A percentile compares a stretch with the other conserved stretches of the same genome.
These are phyloP conservation scores for Jaculus jaculus DNA, from an alignment of 2,113 vertebrate genomes.

Conservation along the genomic window DNA sequence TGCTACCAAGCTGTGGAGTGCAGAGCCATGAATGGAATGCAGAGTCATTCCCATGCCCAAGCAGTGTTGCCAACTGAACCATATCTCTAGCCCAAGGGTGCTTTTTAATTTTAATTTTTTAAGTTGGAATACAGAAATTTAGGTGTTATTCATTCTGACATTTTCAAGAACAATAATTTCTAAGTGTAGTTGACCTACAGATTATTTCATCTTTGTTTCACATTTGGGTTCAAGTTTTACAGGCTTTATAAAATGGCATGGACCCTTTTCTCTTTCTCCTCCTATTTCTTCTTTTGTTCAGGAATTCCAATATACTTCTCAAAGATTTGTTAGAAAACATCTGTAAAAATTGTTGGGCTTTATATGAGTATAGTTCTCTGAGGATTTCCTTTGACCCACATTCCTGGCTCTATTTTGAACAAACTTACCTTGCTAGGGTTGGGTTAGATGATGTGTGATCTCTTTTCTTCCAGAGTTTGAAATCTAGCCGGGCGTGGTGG, in stretches of 20 bases:
- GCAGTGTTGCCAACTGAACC: no score
- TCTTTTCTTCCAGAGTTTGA: no score
- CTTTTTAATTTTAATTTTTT: no score
- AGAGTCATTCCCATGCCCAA: no score
- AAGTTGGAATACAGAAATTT: no score
- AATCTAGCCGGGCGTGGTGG: no score
- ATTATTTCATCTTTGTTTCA: not conserved
- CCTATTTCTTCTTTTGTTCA: not conserved
- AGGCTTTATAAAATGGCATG: rapidly evolving
- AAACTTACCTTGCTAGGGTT: not conserved
- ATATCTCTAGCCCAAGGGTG: no score
- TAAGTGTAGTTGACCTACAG: not conserved
- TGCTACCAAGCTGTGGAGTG: no score
- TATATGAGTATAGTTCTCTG: not conserved
- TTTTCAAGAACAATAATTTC: not conserved
- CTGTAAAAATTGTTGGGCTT: no score
- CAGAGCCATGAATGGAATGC: no score
- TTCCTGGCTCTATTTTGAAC: not conserved
- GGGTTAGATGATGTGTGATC: not conserved
- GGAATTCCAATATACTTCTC: not conserved
- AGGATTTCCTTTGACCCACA: not conserved
- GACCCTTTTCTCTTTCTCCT: not conserved
- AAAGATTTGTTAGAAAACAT: not conserved
- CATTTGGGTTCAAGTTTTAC: not conserved
- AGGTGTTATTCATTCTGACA: no score